A percentile compares a stretch with the other conserved stretches of the same genome.
phyloP scores from a whole-genome alignment of 2,888 invertebrate genomes.

The Zootermopsis nevadensis region DNA sequence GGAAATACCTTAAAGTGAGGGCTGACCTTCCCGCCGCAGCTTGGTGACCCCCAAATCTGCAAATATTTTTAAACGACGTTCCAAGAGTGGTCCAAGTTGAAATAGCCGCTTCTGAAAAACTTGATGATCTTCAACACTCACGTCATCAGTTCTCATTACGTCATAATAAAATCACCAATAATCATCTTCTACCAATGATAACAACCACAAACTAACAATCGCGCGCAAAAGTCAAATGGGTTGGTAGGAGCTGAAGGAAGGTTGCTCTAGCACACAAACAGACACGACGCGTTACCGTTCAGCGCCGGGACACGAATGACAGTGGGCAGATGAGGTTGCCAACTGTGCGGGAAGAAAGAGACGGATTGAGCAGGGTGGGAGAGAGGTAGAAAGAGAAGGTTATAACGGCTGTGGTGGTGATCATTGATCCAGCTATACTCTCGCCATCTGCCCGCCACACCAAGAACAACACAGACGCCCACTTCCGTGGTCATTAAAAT shows the following conservation, averaged over 20 bases:
- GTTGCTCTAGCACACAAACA: not conserved
- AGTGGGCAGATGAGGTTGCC: not conserved
- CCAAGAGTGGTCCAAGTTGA: not conserved
- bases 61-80: not conserved
- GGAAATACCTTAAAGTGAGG: constrained; percentile 2
- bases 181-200: not conserved
- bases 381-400: not conserved
- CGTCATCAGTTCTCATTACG: constrained; percentile 6
- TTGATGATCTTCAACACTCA: constrained; percentile 8
- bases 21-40: not conserved
- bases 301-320: constrained; percentile 15
- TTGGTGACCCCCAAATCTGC: not conserved
- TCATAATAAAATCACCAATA: constrained; percentile 14
- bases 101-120: not conserved
- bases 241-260: not conserved
- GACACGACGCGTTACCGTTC: not conserved
- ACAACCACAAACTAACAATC: not conserved
- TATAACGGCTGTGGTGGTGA: not conserved
- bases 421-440: constrained; percentile 22
- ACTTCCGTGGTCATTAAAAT: not conserved
- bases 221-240: not conserved
- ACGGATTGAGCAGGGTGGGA: not conserved
- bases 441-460: constrained; percentile 35
- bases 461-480: constrained; percentile 31
- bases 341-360: not conserved